Percentiles rank a stretch among this genome's conserved stretches.
These are phyloP conservation scores for Glaucidium brasilianum DNA, from an alignment of 2,113 vertebrate species.

Conservation along the genomic window DNA sequence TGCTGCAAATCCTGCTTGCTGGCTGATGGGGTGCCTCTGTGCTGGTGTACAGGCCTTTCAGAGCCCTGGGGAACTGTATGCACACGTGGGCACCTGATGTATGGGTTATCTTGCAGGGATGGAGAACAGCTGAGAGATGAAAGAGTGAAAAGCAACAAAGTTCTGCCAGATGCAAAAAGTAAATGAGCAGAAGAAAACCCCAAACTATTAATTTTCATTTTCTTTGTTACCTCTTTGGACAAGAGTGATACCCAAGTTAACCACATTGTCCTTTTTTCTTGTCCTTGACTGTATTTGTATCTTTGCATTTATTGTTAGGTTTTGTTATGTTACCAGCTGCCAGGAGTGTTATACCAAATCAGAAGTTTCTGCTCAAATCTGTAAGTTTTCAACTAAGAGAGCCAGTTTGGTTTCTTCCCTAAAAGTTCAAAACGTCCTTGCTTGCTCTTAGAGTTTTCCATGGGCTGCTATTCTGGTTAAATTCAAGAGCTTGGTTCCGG, in stretches of 20 bases:
- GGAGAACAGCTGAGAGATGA: background rate
- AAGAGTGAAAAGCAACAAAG: background rate
- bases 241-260: background rate
- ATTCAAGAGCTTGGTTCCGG: background rate
- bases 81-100: background rate
- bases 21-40: background rate
- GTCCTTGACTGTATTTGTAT: background rate
- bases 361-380: background rate
- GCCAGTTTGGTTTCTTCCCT: background rate
- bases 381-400: background rate
- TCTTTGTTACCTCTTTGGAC: background rate
- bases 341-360: background rate
- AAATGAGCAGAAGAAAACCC: background rate
- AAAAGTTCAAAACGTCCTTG: background rate
- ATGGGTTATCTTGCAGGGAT: background rate
- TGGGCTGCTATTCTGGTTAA: background rate
- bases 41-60: background rate
- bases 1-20: background rate
- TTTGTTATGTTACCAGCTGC: background rate
- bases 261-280: background rate
- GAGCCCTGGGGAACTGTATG: background rate
- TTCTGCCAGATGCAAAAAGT: background rate
- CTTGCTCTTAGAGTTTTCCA: background rate
- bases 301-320: background rate
- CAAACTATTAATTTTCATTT: background rate